Conservation (phyloP, 2,888 invertebrate genomes). For the Lepidonotus clava region DNA sequence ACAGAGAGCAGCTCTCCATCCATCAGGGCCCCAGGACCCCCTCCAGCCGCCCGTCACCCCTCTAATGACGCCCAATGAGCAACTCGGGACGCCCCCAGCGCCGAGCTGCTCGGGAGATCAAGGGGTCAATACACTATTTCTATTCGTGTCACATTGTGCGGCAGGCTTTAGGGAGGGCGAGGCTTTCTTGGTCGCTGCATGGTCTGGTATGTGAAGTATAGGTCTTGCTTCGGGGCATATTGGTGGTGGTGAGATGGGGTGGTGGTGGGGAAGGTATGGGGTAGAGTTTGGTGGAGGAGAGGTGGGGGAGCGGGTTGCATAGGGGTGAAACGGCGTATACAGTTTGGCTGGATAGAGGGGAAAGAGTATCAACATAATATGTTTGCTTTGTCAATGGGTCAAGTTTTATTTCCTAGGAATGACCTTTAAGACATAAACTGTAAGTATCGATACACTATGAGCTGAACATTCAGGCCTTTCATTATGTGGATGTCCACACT, state of each 20-base stretch:
- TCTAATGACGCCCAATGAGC: conserved; percentile 46
- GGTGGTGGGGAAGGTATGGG: background rate
- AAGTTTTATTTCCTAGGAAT: too few relatives aligned
- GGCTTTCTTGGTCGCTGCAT: background rate
- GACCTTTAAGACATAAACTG: too few relatives aligned
- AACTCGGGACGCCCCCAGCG: background rate
- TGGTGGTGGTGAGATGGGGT: background rate
- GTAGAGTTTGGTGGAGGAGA: background rate
- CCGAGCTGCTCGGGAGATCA: conserved; percentile 35
- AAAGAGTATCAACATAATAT: too few relatives aligned
- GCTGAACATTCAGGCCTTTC: too few relatives aligned
- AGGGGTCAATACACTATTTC: conserved; percentile 54
- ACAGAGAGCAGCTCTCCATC: background rate
- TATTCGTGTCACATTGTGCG: conserved; percentile 11
- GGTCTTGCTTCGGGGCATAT: background rate
- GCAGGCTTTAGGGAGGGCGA: background rate
- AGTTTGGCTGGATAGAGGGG: too few relatives aligned
- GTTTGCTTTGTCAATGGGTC: too few relatives aligned
- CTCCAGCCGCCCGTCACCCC: background rate
- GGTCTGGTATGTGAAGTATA: background rate
- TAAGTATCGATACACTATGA: too few relatives aligned
- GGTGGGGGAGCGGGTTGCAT: background rate
- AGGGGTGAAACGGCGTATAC: too few relatives aligned
- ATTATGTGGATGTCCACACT: too few relatives aligned
- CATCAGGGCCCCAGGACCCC: too few relatives aligned